These are phyloP conservation scores for Papilio machaon DNA, from an alignment of 1,140 invertebrate genomes.

Conservation along the genomic window DNA sequence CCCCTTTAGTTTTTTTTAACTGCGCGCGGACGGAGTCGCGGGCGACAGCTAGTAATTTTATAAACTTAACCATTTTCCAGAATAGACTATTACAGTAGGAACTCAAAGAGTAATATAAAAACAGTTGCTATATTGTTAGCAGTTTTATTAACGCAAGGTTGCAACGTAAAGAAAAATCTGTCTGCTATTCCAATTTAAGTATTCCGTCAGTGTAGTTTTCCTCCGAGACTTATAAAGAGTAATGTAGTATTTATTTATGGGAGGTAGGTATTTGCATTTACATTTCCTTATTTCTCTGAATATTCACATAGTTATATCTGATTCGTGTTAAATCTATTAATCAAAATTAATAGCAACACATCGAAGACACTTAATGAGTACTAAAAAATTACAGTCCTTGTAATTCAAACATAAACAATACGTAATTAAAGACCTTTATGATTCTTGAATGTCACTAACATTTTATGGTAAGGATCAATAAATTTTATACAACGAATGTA, in stretches of 20 bases:
- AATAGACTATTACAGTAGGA: not conserved
- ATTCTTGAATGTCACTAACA: not conserved
- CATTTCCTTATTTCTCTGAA: not conserved
- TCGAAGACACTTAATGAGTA: not conserved
- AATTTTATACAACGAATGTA: not conserved
- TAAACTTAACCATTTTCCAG: not conserved
- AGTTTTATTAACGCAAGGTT: slow-evolving; percentile 9
- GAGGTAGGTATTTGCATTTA: not conserved
- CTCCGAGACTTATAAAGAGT: not conserved
- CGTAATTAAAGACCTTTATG: not conserved
- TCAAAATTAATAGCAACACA: not conserved
- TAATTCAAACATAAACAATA: not conserved
- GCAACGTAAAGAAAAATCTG: not conserved
- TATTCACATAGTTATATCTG: not conserved
- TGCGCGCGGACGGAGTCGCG: too few relatives aligned
- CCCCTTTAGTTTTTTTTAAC: too few relatives aligned
- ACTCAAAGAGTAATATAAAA: slow-evolving; percentile 2
- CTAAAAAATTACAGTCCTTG: not conserved
- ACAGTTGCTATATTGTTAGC: not conserved
- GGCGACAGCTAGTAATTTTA: not conserved
- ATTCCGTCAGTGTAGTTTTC: slow-evolving; percentile 24
- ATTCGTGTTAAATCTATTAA: not conserved
- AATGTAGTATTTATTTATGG: not conserved
- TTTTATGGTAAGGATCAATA: not conserved
- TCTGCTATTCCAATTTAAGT: not conserved